Base-by-base conservation (phyloP, 2,888 invertebrate species). In the Nomada ferruginata region DNA sequence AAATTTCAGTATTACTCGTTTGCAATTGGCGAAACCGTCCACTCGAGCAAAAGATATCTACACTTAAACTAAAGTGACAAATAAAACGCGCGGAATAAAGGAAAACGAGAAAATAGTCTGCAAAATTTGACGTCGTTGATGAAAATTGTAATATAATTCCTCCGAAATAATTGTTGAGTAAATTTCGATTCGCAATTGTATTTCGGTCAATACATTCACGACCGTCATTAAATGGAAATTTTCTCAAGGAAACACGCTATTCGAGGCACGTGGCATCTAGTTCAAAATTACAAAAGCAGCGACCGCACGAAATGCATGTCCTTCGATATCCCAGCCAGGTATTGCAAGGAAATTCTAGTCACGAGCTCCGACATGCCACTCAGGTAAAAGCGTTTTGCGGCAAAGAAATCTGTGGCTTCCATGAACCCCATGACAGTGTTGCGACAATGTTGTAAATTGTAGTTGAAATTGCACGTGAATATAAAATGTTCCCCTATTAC, bases 341-440 rank as follows among this genome's bases (percentile, higher is more conserved):
- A 72, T 73, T 57, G 26, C 55, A 63, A 65, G 29, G 52, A 61
- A 20, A 86, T 86, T 83, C 83, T 69, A 52, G 86, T 86, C 85
- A 86, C 85, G 85, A 76, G 66, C 53, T 79, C 69, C 76, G 74
- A 79, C 83, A 73, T 64, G 84, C 53, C 81, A 79, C 81, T 79
- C 79, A 71, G 73, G 71, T 85, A 63, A 73, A 77, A 76, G 71
- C 72, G 61, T 69, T 53, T 79, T 64, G 9, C 57, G 64, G 15
- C 11, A 36, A 50, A 76, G 36, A 70, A 72, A 50, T 73, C 76
- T 63, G 72, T 26, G 55, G 42, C 64, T 50, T 72, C 52, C 44
- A 47, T 20, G 36, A 50, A 65, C 44, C 72, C 23, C 50, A 65
- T 59, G 57, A 64, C 44, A 18, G 10, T 13, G 57, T 36, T n/a